Conservation (phyloP, 2,797 vertebrate species). For the Acrossocheilus fasciatus region DNA sequence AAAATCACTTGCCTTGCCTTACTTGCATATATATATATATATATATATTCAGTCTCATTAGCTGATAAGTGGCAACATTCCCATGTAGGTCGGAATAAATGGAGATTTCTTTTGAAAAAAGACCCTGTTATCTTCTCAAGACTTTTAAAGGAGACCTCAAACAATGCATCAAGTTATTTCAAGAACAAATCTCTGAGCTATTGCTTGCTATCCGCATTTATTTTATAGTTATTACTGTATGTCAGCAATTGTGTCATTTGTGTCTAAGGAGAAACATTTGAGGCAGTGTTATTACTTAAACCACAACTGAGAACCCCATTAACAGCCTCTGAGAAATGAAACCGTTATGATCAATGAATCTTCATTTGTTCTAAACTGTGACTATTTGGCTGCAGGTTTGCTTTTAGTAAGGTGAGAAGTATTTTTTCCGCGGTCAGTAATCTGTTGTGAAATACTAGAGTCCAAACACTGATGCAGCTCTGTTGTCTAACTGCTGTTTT, state of each 20-base stretch:
- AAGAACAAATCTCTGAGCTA: neutral
- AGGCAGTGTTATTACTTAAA: neutral
- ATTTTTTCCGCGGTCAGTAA: neutral
- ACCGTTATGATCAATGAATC: neutral
- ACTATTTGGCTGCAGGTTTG: neutral
- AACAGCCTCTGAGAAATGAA: neutral
- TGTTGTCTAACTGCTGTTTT: conserved; percentile 50
- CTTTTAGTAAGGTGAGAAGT: neutral
- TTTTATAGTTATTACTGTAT: neutral
- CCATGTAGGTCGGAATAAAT: neutral
- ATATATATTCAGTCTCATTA: neutral
- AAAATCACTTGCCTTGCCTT: neutral
- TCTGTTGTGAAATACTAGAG: conserved; percentile 5
- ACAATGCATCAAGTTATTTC: neutral
- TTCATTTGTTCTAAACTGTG: neutral
- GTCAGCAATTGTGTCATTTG: neutral
- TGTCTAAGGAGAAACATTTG: neutral
- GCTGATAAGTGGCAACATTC: neutral
- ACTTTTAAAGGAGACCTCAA: neutral
- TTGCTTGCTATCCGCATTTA: neutral
- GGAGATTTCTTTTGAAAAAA: neutral
- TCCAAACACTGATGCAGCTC: neutral
- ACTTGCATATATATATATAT: neutral
- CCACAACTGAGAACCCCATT: neutral
- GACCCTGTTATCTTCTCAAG: neutral